These are phyloP conservation scores for Centroberyx gerrardi DNA, from an alignment of 2,797 vertebrate species.

Conservation along the genomic window DNA sequence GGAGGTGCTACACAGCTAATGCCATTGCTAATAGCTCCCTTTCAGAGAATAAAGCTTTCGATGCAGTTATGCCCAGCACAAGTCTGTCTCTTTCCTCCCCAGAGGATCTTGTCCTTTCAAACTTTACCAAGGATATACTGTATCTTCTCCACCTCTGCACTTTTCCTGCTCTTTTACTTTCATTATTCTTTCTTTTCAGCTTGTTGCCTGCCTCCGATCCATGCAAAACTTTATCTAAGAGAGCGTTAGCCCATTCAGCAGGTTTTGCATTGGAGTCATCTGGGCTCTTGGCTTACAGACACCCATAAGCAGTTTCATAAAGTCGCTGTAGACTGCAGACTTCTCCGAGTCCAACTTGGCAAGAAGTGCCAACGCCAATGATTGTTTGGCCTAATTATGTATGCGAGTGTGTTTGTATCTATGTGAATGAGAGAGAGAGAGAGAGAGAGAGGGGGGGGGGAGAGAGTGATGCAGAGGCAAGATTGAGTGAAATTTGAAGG, in stretches of 20 bases:
- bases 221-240: slow-evolving; percentile 6
- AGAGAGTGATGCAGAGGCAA: background rate
- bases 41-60: slow-evolving; percentile 9
- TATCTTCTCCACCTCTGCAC: slow-evolving; percentile 15
- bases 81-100: background rate
- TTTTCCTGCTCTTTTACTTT: slow-evolving; percentile 32
- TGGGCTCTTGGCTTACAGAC: slow-evolving; percentile 14
- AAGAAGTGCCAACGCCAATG: slow-evolving; percentile 14
- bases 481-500: background rate
- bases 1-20: slow-evolving; percentile 20
- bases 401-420: background rate
- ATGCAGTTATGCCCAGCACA: slow-evolving; percentile 21
- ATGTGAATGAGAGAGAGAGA: background rate
- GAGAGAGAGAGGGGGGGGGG: background rate
- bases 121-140: slow-evolving; percentile 24
- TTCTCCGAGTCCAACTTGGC: slow-evolving; percentile 7
- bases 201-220: slow-evolving; percentile 7
- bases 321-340: slow-evolving; percentile 26
- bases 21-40: slow-evolving; percentile 10
- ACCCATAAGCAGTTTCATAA: slow-evolving; percentile 30
- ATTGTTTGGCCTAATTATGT: slow-evolving; percentile 45
- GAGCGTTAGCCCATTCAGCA: slow-evolving; percentile 32
- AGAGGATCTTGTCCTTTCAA: slow-evolving; percentile 23
- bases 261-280: slow-evolving; percentile 4
- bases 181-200: slow-evolving; percentile 26